Evolutionary conservation across 2,113 vertebrate species (phyloP).

Genomic region (Hassar affinis): DNA sequence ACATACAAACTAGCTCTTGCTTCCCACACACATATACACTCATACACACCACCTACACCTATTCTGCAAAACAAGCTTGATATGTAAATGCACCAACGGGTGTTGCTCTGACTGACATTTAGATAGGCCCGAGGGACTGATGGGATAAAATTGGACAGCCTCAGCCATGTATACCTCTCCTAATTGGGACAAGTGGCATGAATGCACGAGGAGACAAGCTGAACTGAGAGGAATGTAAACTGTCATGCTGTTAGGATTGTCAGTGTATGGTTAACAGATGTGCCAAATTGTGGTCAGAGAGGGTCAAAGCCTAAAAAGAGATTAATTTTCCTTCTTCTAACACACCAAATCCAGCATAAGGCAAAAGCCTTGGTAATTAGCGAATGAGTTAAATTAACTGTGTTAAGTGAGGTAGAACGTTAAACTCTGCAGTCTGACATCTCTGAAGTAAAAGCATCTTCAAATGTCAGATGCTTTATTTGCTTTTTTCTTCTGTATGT

Average conservation of each 20-base stretch:
- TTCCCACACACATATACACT: constrained; percentile 17
- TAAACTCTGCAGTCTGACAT: background rate
- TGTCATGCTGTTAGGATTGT: constrained; percentile 16
- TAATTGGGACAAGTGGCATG: constrained; percentile 61
- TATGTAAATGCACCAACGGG: constrained; percentile 62
- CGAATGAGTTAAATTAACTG: background rate
- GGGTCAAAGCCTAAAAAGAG: background rate
- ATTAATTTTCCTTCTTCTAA: background rate
- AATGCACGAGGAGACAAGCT: constrained; percentile 37
- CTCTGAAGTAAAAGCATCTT: background rate
- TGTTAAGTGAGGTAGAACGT: background rate
- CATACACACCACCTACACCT: constrained; percentile 32
- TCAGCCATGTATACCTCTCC: constrained; percentile 43
- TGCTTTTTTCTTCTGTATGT: background rate
- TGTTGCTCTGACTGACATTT: constrained; percentile 60
- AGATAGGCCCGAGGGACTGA: constrained; percentile 59
- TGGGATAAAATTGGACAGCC: constrained; percentile 56
- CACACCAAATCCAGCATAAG: background rate
- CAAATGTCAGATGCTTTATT: constrained; percentile 1
- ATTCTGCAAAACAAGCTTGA: constrained; percentile 23
- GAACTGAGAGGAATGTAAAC: constrained; percentile 17
- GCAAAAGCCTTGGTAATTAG: background rate
- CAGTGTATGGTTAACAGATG: constrained; percentile 13
- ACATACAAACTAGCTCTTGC: constrained; percentile 10
- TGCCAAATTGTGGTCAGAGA: constrained; percentile 9